Conservation (phyloP, 1,140 invertebrate species). For the Saccostrea echinata region DNA sequence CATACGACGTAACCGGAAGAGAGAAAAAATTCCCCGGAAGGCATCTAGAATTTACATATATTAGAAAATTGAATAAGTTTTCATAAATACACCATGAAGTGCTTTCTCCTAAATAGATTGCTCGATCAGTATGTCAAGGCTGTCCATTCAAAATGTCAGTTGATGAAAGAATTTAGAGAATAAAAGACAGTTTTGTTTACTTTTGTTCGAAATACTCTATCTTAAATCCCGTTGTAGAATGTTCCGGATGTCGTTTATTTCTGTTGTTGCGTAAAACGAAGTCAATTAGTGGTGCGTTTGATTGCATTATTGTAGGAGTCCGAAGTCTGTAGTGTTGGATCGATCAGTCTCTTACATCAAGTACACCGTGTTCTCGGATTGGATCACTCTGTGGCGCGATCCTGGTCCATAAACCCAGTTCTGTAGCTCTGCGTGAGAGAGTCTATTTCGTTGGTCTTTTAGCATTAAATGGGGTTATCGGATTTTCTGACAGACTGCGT, state of each 20-base stretch:
- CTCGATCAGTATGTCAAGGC: too few relatives aligned
- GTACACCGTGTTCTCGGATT: not conserved
- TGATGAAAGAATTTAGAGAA: not conserved
- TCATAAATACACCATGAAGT: too few relatives aligned
- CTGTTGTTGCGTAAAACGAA: not conserved
- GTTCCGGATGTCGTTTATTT: not conserved
- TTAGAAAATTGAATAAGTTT: too few relatives aligned
- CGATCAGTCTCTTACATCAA: not conserved
- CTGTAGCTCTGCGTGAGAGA: not conserved
- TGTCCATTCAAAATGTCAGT: not conserved
- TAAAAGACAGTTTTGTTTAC: not conserved
- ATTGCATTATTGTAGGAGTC: slow-evolving; percentile 21
- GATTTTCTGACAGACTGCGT: too few relatives aligned
- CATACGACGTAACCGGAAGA: not conserved
- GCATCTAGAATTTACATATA: not conserved
- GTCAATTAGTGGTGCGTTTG: not conserved
- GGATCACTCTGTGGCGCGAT: not conserved
- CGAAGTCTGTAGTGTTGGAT: not conserved
- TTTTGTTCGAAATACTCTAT: too few relatives aligned
- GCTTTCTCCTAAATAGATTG: too few relatives aligned
- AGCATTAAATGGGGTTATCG: too few relatives aligned
- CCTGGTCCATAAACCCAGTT: not conserved
- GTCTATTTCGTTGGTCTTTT: too few relatives aligned
- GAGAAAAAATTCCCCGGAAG: not conserved
- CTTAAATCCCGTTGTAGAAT: not conserved